These are phyloP conservation scores for Periophthalmus magnuspinnatus DNA, from an alignment of 2,797 vertebrate species.

Conservation along the genomic window DNA sequence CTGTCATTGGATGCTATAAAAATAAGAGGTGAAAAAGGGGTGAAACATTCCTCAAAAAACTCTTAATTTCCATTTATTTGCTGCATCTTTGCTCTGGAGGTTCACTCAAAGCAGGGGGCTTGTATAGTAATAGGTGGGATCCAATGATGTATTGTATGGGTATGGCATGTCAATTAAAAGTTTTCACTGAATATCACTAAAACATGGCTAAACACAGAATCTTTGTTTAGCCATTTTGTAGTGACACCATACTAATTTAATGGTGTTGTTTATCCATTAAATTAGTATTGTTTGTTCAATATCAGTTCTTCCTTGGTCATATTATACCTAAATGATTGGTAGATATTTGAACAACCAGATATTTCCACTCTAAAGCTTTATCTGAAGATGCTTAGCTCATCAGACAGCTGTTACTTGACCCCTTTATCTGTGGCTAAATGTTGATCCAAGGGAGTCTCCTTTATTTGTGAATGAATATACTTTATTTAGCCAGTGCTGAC, in stretches of 20 bases:
- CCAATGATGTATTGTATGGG: neutral
- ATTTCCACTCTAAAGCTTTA: conserved; percentile 6
- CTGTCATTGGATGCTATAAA: neutral
- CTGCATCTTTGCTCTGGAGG: neutral
- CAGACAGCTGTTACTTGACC: conserved; percentile 2
- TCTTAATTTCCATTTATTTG: neutral
- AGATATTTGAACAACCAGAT: conserved; percentile 3
- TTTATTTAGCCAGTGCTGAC: conserved; percentile 50
- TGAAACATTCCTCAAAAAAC: neutral
- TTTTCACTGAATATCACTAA: neutral
- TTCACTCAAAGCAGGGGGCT: neutral
- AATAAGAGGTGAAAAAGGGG: neutral
- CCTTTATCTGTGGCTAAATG: conserved; percentile 12
- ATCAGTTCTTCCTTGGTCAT: neutral
- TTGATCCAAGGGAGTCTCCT: conserved; percentile 30
- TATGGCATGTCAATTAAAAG: neutral
- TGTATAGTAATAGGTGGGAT: neutral
- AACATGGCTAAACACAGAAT: neutral
- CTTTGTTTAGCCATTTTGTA: too few species aligned
- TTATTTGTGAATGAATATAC: conserved; percentile 39
- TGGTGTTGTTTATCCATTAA: neutral
- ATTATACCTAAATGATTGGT: neutral
- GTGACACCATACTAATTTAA: too few species aligned
- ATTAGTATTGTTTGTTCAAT: neutral
- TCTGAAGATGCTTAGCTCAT: conserved; percentile 6